phyloP scores from a whole-genome alignment of 2,113 vertebrate genomes.

The Heterotis niloticus region DNA sequence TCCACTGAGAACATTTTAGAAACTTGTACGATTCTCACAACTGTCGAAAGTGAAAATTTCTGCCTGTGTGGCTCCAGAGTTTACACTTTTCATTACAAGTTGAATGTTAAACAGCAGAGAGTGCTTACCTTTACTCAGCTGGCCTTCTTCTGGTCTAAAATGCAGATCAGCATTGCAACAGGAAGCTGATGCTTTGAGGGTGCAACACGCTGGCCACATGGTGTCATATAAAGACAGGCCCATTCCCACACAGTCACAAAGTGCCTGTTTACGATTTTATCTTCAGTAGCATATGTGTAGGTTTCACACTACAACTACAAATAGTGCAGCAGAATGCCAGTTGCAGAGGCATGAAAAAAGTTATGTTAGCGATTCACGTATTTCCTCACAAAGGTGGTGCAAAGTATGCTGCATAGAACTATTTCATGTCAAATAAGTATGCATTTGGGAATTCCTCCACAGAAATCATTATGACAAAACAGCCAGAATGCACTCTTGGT shows the following conservation, averaged over 20 bases:
- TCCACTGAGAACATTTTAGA: neutral
- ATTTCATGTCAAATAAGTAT: no score
- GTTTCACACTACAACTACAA: no score
- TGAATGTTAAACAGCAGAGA: conserved; percentile 11
- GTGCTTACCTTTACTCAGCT: conserved; percentile 52
- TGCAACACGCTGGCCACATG: conserved; percentile 33
- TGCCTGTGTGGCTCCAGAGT: neutral
- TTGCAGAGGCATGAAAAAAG: no score
- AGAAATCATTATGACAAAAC: no score
- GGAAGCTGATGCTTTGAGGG: conserved; percentile 57
- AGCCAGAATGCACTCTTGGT: no score
- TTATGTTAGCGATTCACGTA: no score
- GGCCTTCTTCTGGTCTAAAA: conserved; percentile 42
- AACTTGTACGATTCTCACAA: neutral
- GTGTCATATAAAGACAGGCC: neutral
- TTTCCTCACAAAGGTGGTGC: no score
- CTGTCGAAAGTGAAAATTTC: neutral
- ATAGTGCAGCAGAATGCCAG: no score
- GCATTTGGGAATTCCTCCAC: no score
- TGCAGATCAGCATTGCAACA: conserved; percentile 51
- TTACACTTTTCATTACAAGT: neutral
- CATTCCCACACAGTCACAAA: neutral
- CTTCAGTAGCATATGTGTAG: no score
- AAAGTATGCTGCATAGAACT: no score
- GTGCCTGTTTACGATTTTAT: no score